Base-by-base conservation (phyloP, 2,797 vertebrate genomes). In the Takifugu rubripes region DNA sequence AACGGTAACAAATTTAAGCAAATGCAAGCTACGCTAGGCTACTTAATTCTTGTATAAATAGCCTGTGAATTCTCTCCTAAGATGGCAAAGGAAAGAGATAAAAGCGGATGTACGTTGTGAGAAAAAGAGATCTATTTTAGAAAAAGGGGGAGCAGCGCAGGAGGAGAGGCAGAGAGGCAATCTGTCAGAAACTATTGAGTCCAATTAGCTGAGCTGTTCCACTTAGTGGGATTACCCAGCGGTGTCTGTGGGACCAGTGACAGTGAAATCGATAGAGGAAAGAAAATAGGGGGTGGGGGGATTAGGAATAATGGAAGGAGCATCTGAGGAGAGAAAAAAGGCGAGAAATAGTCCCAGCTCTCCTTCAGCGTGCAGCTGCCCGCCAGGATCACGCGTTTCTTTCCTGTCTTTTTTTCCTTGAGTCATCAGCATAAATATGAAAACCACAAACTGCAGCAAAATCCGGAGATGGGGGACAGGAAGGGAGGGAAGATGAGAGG, bases 161-260 rank as follows among this genome's bases (percentile, higher is more conserved):
- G 17, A 46, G 17, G 17, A 46, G 44, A 46, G 44, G 56, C 44
- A 72, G 57, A 49, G 36, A 65, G 17, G 54, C 65, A 73, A 82
- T 77, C 52, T 75, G 78, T 82, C 72, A 73, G 57, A 78, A 72
- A 68, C 57, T 33, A 61, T 74, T 59, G 64, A 61, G 70, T 75
- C 81, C 69, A 81, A 78, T 83, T 81, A 84, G 54, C 52, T 50
- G 74, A 75, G 69, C 60, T 72, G 78, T 66, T 86, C 77, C 81
- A 74, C 78, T 80, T 76, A 76, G 74, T 52, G 66, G 68, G 82
- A 79, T 81, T 78, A 78, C 49, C 63, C 62, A 53, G 45, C 71
- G 54, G 59, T 40, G 70, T 72, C 58, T 72, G 59, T 48, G 55
- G 31, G 51, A 58, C 51, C 50, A 25, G 50, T 54, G 58, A 61